Evolutionary conservation across 1,140 invertebrate species (phyloP), one percentile per base, ranked within the genome.

Genomic region (Drosophila orosa): DNA sequence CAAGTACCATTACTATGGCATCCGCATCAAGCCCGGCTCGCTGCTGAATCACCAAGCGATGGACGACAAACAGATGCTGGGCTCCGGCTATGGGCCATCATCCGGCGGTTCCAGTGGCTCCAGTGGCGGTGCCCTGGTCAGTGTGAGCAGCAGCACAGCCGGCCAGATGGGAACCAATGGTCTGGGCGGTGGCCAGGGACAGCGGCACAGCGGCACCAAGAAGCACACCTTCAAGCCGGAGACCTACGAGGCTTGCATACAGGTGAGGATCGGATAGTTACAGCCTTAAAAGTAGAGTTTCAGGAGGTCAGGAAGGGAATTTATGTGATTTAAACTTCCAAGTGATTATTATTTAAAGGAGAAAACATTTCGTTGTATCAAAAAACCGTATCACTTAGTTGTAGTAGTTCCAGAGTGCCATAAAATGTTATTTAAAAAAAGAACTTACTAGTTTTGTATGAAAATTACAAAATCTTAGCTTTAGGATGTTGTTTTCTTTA

Each of bases 1-100:
- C 7, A 99, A 99, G 92, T 99, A 99, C 92, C 98, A 99, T 93
- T 99, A 99, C 93, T 99, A 99, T 93, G 99, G 99, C n/a, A 99
- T 99, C 71, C 94, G 98, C 47, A 96, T 99, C 7, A 99, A 99
- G 93, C 96, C 97, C 0, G 95, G 94, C 67, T 98, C 97, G 0
- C 93, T 95, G 8, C 91, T 98, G 29, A 96, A 96, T 73, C 83
- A 92, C 39, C 83, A 91, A 22, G 15, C 74, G 9, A 92, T 93
- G 69, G 93, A 94, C 40, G 93, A 94, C 37, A 92, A 92, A 44
- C 74, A 89, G 24, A 48, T 85, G 63, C 66, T 82, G 39, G 68
- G 63, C 42, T 67, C 75, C 9, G 69, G 67, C 29, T 84, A 85
- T 45, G 72, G 67, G n/a, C 48, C 50, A 5, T 40, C 80, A 31